Conservation (phyloP, 2,888 invertebrate species). For the Spialia ferax region DNA sequence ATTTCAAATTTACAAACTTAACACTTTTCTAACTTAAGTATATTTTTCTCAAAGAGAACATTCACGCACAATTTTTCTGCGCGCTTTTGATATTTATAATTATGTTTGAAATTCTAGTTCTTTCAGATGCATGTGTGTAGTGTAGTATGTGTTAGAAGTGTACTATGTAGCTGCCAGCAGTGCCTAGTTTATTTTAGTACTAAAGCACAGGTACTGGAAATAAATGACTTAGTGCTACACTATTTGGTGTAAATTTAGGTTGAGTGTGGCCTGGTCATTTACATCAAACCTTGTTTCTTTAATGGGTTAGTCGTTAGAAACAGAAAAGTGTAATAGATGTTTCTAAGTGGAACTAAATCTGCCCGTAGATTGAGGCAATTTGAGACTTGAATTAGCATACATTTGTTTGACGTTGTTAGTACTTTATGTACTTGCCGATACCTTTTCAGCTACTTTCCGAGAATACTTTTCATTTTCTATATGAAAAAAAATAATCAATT, state of each 20-base stretch:
- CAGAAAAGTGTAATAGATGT: constrained; percentile 1
- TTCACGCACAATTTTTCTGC: constrained; percentile 5
- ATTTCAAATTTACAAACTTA: background rate
- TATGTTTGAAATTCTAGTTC: background rate
- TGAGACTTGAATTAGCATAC: background rate
- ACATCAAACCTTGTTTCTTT: background rate
- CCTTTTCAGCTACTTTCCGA: too few relatives aligned
- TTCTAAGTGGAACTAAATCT: background rate
- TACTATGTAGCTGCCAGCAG: background rate
- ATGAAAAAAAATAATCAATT: too few relatives aligned
- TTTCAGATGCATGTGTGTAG: background rate
- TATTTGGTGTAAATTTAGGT: background rate
- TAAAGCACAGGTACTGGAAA: constrained; percentile 1
- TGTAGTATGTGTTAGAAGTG: background rate
- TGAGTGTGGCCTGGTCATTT: background rate
- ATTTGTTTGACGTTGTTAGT: too few relatives aligned
- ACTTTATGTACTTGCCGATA: too few relatives aligned
- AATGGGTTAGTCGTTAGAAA: background rate
- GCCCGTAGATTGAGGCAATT: background rate
- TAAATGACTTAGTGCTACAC: background rate
- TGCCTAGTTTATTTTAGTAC: background rate
- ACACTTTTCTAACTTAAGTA: background rate
- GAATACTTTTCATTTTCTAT: too few relatives aligned
- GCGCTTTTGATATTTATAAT: background rate
- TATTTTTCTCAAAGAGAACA: constrained; percentile 1